Conservation (phyloP, 2,888 invertebrate genomes). For the Pristionchus mayeri region DNA sequence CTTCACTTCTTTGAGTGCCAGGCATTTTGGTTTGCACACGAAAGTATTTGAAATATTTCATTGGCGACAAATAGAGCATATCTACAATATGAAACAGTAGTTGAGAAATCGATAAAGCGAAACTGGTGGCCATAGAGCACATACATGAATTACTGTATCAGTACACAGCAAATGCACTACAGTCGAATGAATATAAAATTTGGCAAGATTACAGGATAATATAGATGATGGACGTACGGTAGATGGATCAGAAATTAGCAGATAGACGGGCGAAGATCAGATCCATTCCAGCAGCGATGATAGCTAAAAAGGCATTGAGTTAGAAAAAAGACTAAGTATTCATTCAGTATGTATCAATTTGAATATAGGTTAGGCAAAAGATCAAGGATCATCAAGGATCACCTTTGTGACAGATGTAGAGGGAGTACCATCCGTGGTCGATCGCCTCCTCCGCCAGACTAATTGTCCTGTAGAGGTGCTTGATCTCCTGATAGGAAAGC, state of each 20-base stretch:
- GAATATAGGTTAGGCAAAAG: not conserved
- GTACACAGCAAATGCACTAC: not conserved
- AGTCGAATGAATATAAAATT: not conserved
- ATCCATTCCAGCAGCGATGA: constrained; percentile 50
- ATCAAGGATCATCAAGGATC: not conserved
- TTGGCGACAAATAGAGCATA: not conserved
- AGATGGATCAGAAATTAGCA: constrained; percentile 29
- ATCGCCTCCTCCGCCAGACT: constrained; percentile 48
- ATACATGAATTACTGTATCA: not conserved
- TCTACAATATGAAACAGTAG: constrained; percentile 29
- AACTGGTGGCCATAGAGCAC: not conserved
- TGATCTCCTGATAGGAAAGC: constrained; percentile 51
- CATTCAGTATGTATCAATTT: too few species aligned
- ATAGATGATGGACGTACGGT: not conserved
- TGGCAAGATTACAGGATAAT: not conserved
- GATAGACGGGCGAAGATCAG: constrained; percentile 47
- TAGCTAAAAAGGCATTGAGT: constrained; percentile 14
- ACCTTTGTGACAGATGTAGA: constrained; percentile 48
- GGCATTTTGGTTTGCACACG: not conserved
- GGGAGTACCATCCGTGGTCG: constrained; percentile 48
- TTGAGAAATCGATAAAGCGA: constrained; percentile 8
- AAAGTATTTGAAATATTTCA: too few species aligned
- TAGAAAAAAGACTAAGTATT: not conserved
- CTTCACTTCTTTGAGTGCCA: not conserved
- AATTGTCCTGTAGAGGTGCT: constrained; percentile 46